Evolutionary conservation across 2,113 vertebrate species (phyloP).

Genomic region (Oceanodroma tethys): DNA sequence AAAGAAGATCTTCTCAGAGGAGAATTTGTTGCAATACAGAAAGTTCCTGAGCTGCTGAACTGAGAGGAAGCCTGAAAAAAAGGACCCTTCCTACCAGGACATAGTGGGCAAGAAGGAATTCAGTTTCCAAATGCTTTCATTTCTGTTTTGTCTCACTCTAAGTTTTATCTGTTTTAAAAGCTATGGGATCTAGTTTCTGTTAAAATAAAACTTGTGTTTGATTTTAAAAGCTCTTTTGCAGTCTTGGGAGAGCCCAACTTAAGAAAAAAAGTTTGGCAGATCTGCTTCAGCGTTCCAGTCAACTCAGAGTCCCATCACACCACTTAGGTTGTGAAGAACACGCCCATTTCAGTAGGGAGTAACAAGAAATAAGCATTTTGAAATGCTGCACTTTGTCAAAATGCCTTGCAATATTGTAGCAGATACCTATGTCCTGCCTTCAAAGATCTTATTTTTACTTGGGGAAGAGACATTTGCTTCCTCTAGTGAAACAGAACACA

Average conservation of each 20-base stretch:
- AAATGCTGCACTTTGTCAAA: not conserved
- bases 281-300: not conserved
- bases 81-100: not conserved
- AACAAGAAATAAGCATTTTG: not conserved
- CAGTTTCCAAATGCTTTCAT: not conserved
- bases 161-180: conserved; percentile 20
- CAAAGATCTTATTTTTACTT: not conserved
- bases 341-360: not conserved
- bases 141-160: conserved; percentile 3
- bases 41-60: not conserved
- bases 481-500: not conserved
- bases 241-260: not conserved
- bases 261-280: not conserved
- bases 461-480: not conserved
- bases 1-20: not conserved
- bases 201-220: not conserved
- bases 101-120: not conserved
- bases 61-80: not conserved
- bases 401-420: not conserved
- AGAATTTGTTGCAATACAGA: not conserved
- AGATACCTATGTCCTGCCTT: not conserved
- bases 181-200: not conserved
- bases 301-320: not conserved
- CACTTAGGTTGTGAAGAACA: not conserved
- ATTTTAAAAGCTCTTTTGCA: not conserved